Base-by-base conservation (phyloP, 1,140 invertebrate species). In the Drosophila aff. region DNA sequence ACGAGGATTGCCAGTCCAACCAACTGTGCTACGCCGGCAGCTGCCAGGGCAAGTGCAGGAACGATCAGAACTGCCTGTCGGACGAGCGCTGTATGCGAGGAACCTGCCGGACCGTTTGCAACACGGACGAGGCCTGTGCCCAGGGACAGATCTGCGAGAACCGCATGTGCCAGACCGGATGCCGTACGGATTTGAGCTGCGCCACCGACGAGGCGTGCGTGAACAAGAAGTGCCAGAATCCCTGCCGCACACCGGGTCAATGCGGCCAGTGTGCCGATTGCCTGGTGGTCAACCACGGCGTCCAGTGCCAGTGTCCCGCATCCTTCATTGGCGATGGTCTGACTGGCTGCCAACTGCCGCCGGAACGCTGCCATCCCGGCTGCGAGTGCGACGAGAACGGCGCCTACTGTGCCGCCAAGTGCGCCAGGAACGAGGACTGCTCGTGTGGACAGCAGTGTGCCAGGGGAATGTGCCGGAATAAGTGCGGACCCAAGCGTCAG, bases 221-320 rank as follows among this genome's bases (percentile, higher is more conserved):
- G 33, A 95, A 97, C 77, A 96, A 96, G 80, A 95, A 96, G 92
- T 98, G 97, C 86, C 95, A 94, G 96, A 96, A 97, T 95, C 97
- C 97, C 3, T 98, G 97, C 82, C 93, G 93, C 36, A 91, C 93
- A 33, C 94, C 95, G 38, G 94, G 94, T 23, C 94, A 93, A 92
- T 98, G 97, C 91, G 97, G 97, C 40, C 95, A 95, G 64, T 98
- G 97, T 93, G 97, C 97, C 16, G 94, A 95, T 36, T 98, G 97
- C 83, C 94, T 95, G 80, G 97, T 98, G 4, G 94, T 96, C 33
- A 97, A 97, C 93, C 97, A 98, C 81, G 95, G 96, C 33, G 95
- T 96, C 2, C 96, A 97, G 79, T 98, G 97, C 84, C 96, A 95
- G 79, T 98, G 97, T 85, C 96, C 97, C 5, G 93, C 95, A 31